A percentile compares a stretch with the other conserved stretches of the same genome.
These are phyloP conservation scores for Chloroceryle amazona DNA, from an alignment of 2,797 vertebrate species.

Conservation along the genomic window DNA sequence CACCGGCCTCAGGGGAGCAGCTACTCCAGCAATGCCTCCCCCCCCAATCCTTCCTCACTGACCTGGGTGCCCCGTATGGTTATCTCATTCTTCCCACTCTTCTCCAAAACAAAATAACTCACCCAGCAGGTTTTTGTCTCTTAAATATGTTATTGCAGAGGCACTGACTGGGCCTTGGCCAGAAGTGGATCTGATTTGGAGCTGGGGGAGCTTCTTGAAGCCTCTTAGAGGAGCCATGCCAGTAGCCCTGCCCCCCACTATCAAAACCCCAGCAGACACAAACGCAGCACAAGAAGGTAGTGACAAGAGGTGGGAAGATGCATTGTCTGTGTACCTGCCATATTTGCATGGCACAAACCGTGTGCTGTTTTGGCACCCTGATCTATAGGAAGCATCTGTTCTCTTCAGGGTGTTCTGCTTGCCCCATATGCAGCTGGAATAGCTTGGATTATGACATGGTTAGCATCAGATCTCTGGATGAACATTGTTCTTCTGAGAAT, in stretches of 20 bases:
- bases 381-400: not conserved
- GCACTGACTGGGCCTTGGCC: not conserved
- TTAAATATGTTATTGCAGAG: not conserved
- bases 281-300: not conserved
- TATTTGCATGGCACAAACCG: not conserved
- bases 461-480: not conserved
- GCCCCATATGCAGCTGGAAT: not conserved
- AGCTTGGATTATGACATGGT: not conserved
- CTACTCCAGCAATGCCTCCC: not conserved
- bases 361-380: not conserved
- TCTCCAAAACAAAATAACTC: not conserved
- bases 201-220: not conserved
- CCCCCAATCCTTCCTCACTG: not conserved
- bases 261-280: not conserved
- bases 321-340: not conserved
- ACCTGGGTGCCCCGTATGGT: not conserved
- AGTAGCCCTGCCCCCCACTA: not conserved
- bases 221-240: not conserved
- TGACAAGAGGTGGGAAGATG: accelerated
- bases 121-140: not conserved
- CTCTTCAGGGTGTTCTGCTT: not conserved
- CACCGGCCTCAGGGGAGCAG: not conserved
- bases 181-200: not conserved
- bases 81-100: not conserved
- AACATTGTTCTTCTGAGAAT: not conserved